Evolutionary conservation across 1,140 invertebrate species (phyloP), one percentile per base, ranked within the genome.

Genomic region (Zaprionus gabonicus): DNA sequence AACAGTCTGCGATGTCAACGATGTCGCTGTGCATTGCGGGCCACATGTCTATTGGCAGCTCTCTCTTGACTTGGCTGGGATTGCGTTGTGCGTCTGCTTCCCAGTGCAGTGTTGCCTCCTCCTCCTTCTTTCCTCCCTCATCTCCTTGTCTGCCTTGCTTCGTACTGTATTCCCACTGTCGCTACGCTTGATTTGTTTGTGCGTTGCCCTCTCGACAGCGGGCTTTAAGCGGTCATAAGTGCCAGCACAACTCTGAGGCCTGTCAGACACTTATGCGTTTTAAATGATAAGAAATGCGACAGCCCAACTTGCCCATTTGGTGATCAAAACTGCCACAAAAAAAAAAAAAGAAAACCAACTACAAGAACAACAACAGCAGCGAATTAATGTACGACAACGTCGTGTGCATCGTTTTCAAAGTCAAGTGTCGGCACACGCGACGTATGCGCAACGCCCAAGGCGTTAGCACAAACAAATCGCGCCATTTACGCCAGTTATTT

Each of bases 211-310:
- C 63, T 73, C 28, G 60, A 73, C n/a, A 28, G 13, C 15, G 49
- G 27, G 71, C 83, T 82, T 88, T 71, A 69, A 74, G 76, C 76
- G 73, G 17, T 64, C 82, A 79, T 84, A 82, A 85, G 79, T 38
- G 79, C 44, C 64, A 56, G 6, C 41, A 44, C 51, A 28, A 53
- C 58, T 55, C 34, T 17, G 0, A 73, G 76, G 76, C 71, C 71
- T 74, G 69, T 62, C 69, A 64, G 69, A 68, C 80, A 59, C 65
- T 82, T 87, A 87, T 87, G 83, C 58, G 36, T 80, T 81, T 87
- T 87, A 87, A 77, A 87, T 87, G 83, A 88, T 88, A 84, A 87
- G 80, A 83, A 76, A 88, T 87, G 76, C 71, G 60, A 62, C 69
- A 51, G 46, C 57, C n/a, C 80, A 70, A 70, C 78, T 66, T 68